Base-by-base conservation (phyloP, 37 sponge, comb jelly and placozoan genomes). In the Trichoplax adhaerens region DNA sequence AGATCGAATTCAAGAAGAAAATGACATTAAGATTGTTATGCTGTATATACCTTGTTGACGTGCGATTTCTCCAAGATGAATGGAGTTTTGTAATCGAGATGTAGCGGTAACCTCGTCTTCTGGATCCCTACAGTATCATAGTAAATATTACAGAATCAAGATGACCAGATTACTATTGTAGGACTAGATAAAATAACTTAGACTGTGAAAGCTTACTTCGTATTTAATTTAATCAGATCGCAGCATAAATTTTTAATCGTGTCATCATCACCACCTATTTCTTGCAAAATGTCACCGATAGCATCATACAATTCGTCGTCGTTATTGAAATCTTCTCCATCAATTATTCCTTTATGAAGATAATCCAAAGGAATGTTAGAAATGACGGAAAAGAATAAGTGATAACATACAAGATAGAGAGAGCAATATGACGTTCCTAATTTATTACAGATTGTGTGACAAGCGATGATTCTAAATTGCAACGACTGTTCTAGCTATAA, bases 251-350 rank as follows among this genome's bases (percentile, higher is more conserved):
- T 50, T 53, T 52, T 64, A 55, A 72, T 55, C 0, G 77, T 48
- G 72, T 65, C 68, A 6, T 53, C 48, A 4, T 66, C 78, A 4
- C 72, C 58, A 1, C 80, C 70, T n/a, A 64, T 50, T 54, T 77
- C 85, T 58, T 67, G 12, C 50, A 87, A 62, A 49, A 87, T 56
- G 2, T 48, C 81, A 58, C 84, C 84, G 29, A 87, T 65, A 1
- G 83, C 84, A 4, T 87, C 87, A 58, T 57, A 83, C 6, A 87
- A 55, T 4, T 87, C 87, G 0, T 82, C 81, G 10, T 65, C 29
- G 48, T 70, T 73, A 52, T 61, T 50, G 58, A 87, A 68, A 57
- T 78, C 82, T 2, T 87, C 84, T 0, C 74, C 74, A 62, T 77
- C 76, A 64, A 77, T 81, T 1, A 87, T 74, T 4, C 82, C 74